Evolutionary conservation across 2,113 vertebrate species (phyloP).

Genomic region (Sphaerodactylus townsendi): DNA sequence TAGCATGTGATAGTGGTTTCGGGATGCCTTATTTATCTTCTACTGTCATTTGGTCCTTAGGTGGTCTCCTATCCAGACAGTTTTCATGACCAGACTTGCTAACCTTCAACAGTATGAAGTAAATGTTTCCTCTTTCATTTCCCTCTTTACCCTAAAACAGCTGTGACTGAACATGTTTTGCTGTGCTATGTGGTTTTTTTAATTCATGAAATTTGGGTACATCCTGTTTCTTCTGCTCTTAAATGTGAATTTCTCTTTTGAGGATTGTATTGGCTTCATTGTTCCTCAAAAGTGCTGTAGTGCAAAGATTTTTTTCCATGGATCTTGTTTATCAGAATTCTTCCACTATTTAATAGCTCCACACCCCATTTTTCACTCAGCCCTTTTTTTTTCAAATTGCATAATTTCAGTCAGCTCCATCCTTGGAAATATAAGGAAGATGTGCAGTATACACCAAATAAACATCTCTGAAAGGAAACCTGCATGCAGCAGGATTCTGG

Average conservation of each 20-base stretch:
- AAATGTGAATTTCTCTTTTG: conserved; percentile 27
- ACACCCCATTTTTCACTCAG: neutral
- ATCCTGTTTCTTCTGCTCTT: neutral
- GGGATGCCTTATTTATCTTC: neutral
- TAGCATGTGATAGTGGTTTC: neutral
- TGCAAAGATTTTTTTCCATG: conserved; percentile 48
- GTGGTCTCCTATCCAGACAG: too few relatives aligned
- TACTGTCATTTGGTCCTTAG: neutral
- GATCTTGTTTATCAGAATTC: conserved; percentile 30
- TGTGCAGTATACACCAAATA: neutral
- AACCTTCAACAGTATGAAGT: neutral
- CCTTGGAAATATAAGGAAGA: too few relatives aligned
- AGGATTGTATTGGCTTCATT: conserved; percentile 1
- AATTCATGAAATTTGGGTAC: neutral
- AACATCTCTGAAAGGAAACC: neutral
- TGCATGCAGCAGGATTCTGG: neutral
- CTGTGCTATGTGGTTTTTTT: neutral
- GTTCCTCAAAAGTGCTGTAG: conserved; percentile 35
- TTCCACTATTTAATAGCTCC: neutral
- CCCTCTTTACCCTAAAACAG: neutral
- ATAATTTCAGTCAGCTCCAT: neutral
- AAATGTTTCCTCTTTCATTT: conserved; percentile 9
- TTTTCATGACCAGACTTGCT: too few relatives aligned
- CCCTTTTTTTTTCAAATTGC: neutral
- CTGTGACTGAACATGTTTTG: neutral